These are phyloP conservation scores for Drosophila kanapiae DNA, from an alignment of 1,140 invertebrate species.

Conservation along the genomic window DNA sequence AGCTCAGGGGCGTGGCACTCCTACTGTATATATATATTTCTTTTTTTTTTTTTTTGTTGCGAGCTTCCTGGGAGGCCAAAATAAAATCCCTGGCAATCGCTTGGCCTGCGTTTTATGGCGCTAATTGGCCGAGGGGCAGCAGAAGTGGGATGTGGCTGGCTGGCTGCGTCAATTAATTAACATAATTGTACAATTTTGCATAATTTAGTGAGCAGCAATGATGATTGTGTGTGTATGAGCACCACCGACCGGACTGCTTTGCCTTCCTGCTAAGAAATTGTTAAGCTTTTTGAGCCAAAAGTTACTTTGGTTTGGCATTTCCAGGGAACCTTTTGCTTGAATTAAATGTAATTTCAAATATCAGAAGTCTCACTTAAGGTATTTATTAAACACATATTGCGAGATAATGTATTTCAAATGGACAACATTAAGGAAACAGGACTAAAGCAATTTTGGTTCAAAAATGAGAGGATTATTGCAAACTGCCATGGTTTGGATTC, in stretches of 20 bases:
- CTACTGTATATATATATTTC: slow-evolving; percentile 20
- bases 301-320: background rate
- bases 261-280: slow-evolving; percentile 11
- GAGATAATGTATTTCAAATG: background rate
- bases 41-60: slow-evolving; percentile 6
- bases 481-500: slow-evolving; percentile 40
- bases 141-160: slow-evolving; percentile 9
- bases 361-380: background rate
- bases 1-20: slow-evolving; percentile 37
- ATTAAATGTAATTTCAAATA: background rate
- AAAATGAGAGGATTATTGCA: slow-evolving; percentile 56
- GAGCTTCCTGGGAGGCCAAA: slow-evolving; percentile 41
- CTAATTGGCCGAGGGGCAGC: slow-evolving; percentile 57
- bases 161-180: slow-evolving; percentile 78
- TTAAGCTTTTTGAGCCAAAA: background rate
- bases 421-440: no score
- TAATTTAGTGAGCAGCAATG: slow-evolving; percentile 59
- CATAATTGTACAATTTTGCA: slow-evolving; percentile 83
- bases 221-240: slow-evolving; percentile 42
- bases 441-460: background rate
- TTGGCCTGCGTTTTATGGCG: slow-evolving; percentile 77
- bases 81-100: slow-evolving; percentile 61
- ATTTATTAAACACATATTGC: background rate
- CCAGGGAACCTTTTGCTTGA: background rate
- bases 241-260: background rate